Base-by-base conservation (phyloP, 92 coral and sea anemone species). In the Epizoanthus ramosus region DNA sequence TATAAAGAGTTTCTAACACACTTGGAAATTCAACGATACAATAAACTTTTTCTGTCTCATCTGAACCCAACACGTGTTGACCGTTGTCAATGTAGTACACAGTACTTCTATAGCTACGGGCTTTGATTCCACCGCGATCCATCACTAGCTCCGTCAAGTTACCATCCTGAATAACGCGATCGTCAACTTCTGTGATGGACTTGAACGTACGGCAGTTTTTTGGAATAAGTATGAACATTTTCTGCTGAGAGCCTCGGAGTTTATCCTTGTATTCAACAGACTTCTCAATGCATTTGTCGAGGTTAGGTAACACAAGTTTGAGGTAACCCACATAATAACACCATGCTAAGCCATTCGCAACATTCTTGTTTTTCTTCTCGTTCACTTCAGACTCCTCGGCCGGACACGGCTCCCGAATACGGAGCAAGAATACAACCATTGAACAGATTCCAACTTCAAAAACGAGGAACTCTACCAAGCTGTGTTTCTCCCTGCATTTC, bases 341-440 rank as follows among this genome's bases (percentile, higher is more conserved):
- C 95, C 98, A 93, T 24, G 98, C 95, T 60, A 93, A 81, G 19
- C 98, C 98, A 57, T 93, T 93, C 33, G 98, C 94, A 37, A 93
- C 83, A 24, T 89, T 89, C 41, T 87, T 87, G 87, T 89, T 91
- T 57, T 85, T 75, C 25, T 81, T 83, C 37, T 91, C 95, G 85
- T 76, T 82, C 23, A 87, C 60, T 71, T 90, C 80, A n/a, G 95
- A 94, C 33, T 87, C 81, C 47, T 91, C 93, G 6, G 91, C 92
- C 8, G 64, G 75, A 17, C 95, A 87, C 22, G 87, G 86, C 67
- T 87, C 85, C 14, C 92, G 87, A 18, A 94, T 61, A 18, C 93
- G 92, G 13, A 87, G 77, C 8, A 94, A 57, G 76, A 84, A 89
- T 25, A 59, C 13, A 18, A 89, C 54, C n/a, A 63, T 79, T 4